Conservation (phyloP, 2,888 invertebrate species). For the Nyleta sp. region DNA sequence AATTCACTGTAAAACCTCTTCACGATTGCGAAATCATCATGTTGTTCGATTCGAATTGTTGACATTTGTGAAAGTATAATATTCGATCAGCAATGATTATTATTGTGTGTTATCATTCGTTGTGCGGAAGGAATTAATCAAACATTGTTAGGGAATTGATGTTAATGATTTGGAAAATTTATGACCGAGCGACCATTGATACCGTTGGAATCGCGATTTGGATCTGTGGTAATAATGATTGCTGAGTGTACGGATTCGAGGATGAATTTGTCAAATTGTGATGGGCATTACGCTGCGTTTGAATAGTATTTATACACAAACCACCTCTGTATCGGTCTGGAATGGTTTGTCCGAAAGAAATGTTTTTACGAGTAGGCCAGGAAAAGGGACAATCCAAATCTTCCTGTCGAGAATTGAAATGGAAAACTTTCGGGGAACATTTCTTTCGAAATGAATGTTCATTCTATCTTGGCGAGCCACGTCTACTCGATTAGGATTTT, state of each 20-base stretch:
- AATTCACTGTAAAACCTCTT: slow-evolving; percentile 43
- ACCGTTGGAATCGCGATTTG: slow-evolving; percentile 33
- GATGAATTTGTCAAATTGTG: slow-evolving; percentile 59
- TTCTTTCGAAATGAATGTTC: slow-evolving; percentile 25
- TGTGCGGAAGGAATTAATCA: slow-evolving; percentile 25
- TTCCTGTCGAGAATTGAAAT: too few relatives aligned
- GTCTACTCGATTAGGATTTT: slow-evolving; percentile 43
- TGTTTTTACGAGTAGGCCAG: too few relatives aligned
- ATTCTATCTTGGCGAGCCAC: slow-evolving; percentile 43
- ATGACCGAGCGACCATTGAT: slow-evolving; percentile 34
- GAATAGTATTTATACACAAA: slow-evolving; percentile 46
- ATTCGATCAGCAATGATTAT: slow-evolving; percentile 47
- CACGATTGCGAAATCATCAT: slow-evolving; percentile 51
- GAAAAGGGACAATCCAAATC: neutral
- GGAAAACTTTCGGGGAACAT: too few relatives aligned
- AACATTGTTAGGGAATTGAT: slow-evolving; percentile 32
- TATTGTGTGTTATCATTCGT: slow-evolving; percentile 19
- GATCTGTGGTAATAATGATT: slow-evolving; percentile 47
- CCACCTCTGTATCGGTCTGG: slow-evolving; percentile 23
- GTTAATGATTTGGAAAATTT: slow-evolving; percentile 44
- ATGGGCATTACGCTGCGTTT: slow-evolving; percentile 61
- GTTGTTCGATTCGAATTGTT: slow-evolving; percentile 43
- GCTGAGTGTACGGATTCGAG: slow-evolving; percentile 44
- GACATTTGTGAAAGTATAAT: slow-evolving; percentile 38
- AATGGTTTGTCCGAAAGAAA: slow-evolving; percentile 30